Base-by-base conservation (phyloP, 2,797 vertebrate genomes). In the Glossophaga mutica region DNA sequence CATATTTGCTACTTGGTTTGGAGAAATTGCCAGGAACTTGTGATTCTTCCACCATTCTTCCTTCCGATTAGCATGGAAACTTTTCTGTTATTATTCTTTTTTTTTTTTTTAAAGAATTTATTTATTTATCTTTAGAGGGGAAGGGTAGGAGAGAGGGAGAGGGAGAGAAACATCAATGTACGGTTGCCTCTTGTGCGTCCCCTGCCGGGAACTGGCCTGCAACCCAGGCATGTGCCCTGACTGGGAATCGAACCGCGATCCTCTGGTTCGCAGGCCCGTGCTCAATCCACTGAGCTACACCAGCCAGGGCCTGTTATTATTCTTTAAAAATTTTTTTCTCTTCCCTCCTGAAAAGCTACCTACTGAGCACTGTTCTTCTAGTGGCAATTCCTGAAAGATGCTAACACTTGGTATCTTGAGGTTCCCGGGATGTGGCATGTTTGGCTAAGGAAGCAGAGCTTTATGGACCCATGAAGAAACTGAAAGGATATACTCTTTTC, bases 401-500 rank as follows among this genome's bases (percentile, higher is more conserved):
- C 11, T 97, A 95, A 92, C 65, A 78, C 91, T 96, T 93, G 90
- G 32, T 90, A 86, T 79, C 73, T 86, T 62, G 68, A 91, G 14
- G 59, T 87, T 94, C 82, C 68, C 1, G 3, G 85, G 46, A 79
- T 85, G 48, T 67, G 79, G 59, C 15, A 26, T 93, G 90, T 95
- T 96, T 96, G 92, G 46, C 68, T 90, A 90, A 92, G 84, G 91
- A 91, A 95, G 86, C 18, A 62, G 85, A 95, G 57, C 55, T 89
- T 95, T 96, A 78, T 96, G 82, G 65, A 71, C 62, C 95, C 52
- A 48, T 57, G 37, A 95, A 62, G 85, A 90, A 93, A 89, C 73
- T 97, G 65, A 91, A 94, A 97, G 86, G 88, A 92, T 78, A 91
- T 81, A 83, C 73, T 94, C 78, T 96, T 95, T 71, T 95, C 70